A percentile compares a stretch with the other conserved stretches of the same genome.
Conservation (phyloP, 2,113 vertebrate species). For the Axis porcinus region DNA sequence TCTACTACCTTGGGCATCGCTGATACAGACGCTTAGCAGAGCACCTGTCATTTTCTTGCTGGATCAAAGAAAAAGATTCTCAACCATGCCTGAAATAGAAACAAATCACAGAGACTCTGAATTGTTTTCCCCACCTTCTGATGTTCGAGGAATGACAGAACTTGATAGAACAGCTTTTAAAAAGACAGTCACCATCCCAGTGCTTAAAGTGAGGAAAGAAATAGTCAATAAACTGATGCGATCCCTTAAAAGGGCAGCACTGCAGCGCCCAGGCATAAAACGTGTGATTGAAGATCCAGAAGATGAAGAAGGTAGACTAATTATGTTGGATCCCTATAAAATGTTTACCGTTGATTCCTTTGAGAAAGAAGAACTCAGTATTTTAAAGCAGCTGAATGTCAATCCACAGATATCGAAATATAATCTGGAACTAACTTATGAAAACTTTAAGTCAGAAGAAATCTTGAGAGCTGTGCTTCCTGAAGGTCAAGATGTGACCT, state of each 20-base stretch:
- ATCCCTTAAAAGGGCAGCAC: conserved; percentile 83
- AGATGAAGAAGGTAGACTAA: conserved; percentile 77
- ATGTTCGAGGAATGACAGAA: conserved; percentile 92
- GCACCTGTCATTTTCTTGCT: conserved; percentile 46
- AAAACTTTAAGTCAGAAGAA: conserved; percentile 94
- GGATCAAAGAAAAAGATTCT: conserved; percentile 59
- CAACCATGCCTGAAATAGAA: conserved; percentile 75
- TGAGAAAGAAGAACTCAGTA: conserved; percentile 80
- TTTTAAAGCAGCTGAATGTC: conserved; percentile 83
- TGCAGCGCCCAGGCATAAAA: conserved; percentile 89
- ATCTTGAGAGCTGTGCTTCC: conserved; percentile 94
- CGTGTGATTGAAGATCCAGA: conserved; percentile 88
- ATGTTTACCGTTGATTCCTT: conserved; percentile 81
- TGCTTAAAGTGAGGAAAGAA: conserved; percentile 86
- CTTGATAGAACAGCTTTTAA: conserved; percentile 91
- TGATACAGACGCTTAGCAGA: conserved; percentile 58
- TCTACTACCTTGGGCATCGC: conserved; percentile 47
- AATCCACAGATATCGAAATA: conserved; percentile 80
- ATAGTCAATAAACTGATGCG: conserved; percentile 83
- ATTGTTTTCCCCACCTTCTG: conserved; percentile 83
- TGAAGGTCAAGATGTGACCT: conserved; percentile 91
- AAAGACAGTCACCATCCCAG: conserved; percentile 88
- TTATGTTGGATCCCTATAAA: conserved; percentile 90
- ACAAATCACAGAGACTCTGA: conserved; percentile 73
- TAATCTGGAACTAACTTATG: conserved; percentile 88